Base-by-base conservation (phyloP, 2,113 vertebrate genomes). In the Hepsetus odoe region DNA sequence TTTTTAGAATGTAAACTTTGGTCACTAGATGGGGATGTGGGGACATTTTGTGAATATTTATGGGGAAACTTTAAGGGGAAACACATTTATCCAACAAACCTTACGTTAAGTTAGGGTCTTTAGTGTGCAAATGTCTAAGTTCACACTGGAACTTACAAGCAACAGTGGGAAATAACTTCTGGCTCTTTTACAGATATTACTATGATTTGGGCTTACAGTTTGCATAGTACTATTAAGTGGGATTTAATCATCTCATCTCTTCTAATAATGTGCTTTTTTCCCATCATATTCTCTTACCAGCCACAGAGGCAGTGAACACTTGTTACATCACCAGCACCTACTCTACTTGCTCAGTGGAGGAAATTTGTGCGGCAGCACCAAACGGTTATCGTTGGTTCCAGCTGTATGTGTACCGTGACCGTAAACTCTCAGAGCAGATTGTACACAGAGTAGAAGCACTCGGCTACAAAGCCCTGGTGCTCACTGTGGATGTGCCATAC, bases 311-410 rank as follows among this genome's bases (percentile, higher is more conserved):
- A 0, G 84, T 95, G 18, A 89, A 90, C 80, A 90, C 88, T 72
- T 98, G 96, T 79, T 98, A 97, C 73, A 92, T 98, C 64, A 88
- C 93, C 91, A 98, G 96, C 87, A 96, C 94, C 0, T 97, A 94
- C 73, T 89, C 96, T 82, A 98, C 95, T 76, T 95, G 94, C 85
- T 91, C 92, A 0, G 90, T 97, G 76, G 96, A 98, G 88, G 96
- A 99, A 85, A 97, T 98, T 0, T 90, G 87, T 0, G 73, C 86
- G 0, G 90, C 95, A 0, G 96, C 96, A 0, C 97, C 96, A 0
- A 69, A 82, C 0, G 92, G 95, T 0, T 93, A 95, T 76, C 92
- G 83, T 6, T 99, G 98, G 98, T 98, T 98, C 91, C 97, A 99
- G 83, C 94, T 99, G 51, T 98, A 98, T 24, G 88, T 97, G 30